phyloP scores from a whole-genome alignment of 2,113 vertebrate species.

The Entelurus aequoreus region DNA sequence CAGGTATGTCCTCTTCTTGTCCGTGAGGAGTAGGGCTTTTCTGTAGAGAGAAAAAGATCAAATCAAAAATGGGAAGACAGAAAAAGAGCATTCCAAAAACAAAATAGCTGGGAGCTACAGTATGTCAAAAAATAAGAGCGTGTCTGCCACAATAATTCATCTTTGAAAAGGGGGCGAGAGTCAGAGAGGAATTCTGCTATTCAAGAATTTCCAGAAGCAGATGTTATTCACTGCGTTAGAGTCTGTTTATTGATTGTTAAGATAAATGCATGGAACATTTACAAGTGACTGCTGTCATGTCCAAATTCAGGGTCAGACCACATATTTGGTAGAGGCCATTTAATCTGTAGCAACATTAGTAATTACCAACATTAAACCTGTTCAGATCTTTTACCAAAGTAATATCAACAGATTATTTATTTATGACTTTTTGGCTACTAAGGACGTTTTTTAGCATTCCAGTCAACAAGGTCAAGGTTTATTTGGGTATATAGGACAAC shows the following conservation, averaged over 20 bases:
- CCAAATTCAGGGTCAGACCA: too few species aligned
- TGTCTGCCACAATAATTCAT: slow-evolving; percentile 37
- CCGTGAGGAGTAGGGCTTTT: slow-evolving; percentile 23
- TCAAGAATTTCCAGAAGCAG: slow-evolving; percentile 21
- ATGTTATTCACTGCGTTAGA: slow-evolving; percentile 9
- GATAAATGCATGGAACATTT: slow-evolving; percentile 22
- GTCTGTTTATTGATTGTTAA: background rate
- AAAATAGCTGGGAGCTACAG: slow-evolving; percentile 4
- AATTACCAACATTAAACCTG: too few species aligned
- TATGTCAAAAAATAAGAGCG: background rate
- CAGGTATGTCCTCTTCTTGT: slow-evolving; percentile 31
- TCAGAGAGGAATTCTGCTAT: slow-evolving; percentile 16
- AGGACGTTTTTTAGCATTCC: too few species aligned
- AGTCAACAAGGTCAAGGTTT: too few species aligned
- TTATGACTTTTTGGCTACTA: too few species aligned
- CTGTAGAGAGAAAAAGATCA: slow-evolving; percentile 28
- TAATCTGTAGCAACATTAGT: too few species aligned
- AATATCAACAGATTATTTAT: too few species aligned
- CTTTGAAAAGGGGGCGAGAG: slow-evolving; percentile 38
- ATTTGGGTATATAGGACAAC: too few species aligned
- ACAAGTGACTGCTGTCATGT: slow-evolving; percentile 7
- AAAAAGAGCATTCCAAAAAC: slow-evolving; percentile 4
- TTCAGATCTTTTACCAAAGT: too few species aligned
- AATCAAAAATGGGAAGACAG: slow-evolving; percentile 12
- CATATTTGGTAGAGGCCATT: too few species aligned